These are phyloP conservation scores for Hycleus cichorii DNA, from an alignment of 1,140 invertebrate genomes.

Conservation along the genomic window DNA sequence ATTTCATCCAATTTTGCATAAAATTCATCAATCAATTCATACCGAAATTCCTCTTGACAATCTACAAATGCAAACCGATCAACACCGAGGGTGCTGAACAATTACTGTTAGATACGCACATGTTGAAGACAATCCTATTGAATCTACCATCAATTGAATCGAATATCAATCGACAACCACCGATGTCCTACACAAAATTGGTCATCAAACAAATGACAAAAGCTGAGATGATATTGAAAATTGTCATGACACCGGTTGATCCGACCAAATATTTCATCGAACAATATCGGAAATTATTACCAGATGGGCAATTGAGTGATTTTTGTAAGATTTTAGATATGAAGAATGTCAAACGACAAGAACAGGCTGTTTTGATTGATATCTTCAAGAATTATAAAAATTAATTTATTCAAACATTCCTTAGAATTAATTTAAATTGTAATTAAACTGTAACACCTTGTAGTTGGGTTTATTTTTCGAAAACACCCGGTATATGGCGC, in stretches of 20 bases:
- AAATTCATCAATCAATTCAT: constrained; percentile 95
- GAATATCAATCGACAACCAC: constrained; percentile 77
- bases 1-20: constrained; percentile 96
- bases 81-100: constrained; percentile 94
- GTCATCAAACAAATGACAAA: constrained; percentile 96
- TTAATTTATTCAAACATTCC: not conserved
- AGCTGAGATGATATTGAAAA: constrained; percentile 97
- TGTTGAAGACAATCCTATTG: constrained; percentile 91
- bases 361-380: constrained; percentile 35
- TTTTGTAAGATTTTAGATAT: constrained; percentile 96
- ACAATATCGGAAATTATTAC: constrained; percentile 84
- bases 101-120: constrained; percentile 94
- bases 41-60: constrained; percentile 85
- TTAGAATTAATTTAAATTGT: too few relatives aligned
- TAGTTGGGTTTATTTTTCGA: too few relatives aligned
- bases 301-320: constrained; percentile 82
- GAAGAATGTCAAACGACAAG: constrained; percentile 65
- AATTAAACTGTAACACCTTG: too few relatives aligned
- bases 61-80: constrained; percentile 93
- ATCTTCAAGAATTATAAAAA: constrained; percentile 28
- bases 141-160: constrained; percentile 91
- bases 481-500: too few relatives aligned
- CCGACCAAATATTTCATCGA: constrained; percentile 81
- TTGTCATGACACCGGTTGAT: constrained; percentile 92
- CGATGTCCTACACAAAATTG: constrained; percentile 76